Evolutionary conservation across 1,140 invertebrate genomes (phyloP).

Genomic region (Papilio dardanus): DNA sequence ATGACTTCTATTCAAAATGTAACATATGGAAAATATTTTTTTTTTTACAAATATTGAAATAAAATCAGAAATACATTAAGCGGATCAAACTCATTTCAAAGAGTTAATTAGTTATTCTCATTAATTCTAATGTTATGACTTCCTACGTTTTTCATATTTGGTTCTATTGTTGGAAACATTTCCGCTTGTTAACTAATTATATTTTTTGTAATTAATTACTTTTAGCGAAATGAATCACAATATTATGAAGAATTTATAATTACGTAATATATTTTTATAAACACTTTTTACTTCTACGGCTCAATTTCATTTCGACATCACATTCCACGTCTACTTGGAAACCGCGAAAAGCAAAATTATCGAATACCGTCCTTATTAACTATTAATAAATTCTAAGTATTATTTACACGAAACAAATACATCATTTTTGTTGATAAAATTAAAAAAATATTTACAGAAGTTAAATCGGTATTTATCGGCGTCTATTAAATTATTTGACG

Average conservation of each 20-base stretch:
- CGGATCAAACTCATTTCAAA: not conserved
- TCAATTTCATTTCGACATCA: constrained; percentile 2
- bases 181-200: constrained; percentile 35
- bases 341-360: constrained; percentile 61
- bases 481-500: constrained; percentile 27
- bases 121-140: constrained; percentile 65
- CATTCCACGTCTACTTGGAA: constrained; percentile 9
- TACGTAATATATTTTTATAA: constrained; percentile 4
- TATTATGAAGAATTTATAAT: constrained; percentile 11
- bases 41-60: not conserved
- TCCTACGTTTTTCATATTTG: constrained; percentile 56
- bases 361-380: constrained; percentile 54
- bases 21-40: not conserved
- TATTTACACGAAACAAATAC: constrained; percentile 10
- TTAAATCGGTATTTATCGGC: not conserved
- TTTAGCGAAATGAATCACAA: no score
- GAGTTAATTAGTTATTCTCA: constrained; percentile 38
- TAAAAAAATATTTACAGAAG: constrained; percentile 7
- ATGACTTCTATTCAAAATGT: no score
- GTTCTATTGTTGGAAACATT: constrained; percentile 68
- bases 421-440: not conserved
- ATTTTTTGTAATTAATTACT: not conserved
- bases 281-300: constrained; percentile 1
- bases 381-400: constrained; percentile 39
- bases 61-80: constrained; percentile 1